Conservation (phyloP, 1,140 invertebrate genomes). For the Euschistus heros region DNA sequence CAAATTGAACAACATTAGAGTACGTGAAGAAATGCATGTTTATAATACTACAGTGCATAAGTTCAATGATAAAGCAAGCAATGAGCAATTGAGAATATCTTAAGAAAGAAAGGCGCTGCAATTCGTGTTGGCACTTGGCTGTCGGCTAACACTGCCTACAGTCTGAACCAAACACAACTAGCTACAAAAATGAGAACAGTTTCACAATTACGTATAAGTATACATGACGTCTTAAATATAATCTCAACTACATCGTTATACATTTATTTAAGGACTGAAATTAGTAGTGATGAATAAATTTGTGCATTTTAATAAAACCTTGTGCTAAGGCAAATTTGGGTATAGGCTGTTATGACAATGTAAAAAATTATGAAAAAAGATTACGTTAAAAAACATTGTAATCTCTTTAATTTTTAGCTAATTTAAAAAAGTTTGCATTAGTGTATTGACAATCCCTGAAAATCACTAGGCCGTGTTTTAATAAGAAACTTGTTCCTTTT, state of each 20-base stretch:
- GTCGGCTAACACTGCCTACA: no score
- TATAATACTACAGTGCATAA: neutral
- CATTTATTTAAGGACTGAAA: neutral
- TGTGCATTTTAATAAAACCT: slow-evolving; percentile 4
- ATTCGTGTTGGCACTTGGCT: neutral
- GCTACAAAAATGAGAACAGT: neutral
- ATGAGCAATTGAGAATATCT: neutral
- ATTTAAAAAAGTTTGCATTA: no score
- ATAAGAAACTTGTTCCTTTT: no score
- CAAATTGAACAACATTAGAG: no score
- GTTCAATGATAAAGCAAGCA: slow-evolving; percentile 1
- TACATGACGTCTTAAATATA: neutral
- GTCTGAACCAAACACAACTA: neutral
- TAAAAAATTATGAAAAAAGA: neutral
- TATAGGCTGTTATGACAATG: neutral
- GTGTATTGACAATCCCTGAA: slow-evolving; percentile 1
- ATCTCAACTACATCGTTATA: slow-evolving; percentile 4
- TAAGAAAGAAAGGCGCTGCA: slow-evolving; percentile 1
- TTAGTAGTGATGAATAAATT: neutral
- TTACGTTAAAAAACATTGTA: no score
- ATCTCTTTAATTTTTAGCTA: no score
- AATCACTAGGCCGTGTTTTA: slow-evolving; percentile 5
- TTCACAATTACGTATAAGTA: neutral
- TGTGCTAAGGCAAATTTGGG: slow-evolving; percentile 15
- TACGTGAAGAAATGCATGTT: no score